These are phyloP conservation scores for Tenodera sinensis DNA, from an alignment of 2,888 invertebrate genomes.

Conservation along the genomic window DNA sequence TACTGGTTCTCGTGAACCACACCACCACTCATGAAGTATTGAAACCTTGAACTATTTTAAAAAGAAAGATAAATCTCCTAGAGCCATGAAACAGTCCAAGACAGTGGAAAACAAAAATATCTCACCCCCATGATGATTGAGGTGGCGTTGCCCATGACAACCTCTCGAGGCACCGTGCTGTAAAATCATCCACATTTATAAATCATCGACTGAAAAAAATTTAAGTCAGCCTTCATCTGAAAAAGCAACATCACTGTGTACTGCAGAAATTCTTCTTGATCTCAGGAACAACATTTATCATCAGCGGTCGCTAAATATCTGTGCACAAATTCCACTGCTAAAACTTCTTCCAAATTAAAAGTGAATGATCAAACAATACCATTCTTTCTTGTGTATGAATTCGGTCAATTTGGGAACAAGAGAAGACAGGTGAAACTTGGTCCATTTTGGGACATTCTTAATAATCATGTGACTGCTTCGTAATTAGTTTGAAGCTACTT, in stretches of 20 bases:
- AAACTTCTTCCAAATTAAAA: background rate
- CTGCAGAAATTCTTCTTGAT: background rate
- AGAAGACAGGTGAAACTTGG: background rate
- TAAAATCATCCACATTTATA: background rate
- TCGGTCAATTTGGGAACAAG: background rate
- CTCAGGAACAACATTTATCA: background rate
- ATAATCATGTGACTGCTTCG: background rate
- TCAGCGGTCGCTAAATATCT: background rate
- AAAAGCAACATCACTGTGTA: background rate
- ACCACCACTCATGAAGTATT: no score
- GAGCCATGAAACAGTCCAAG: constrained; percentile 56
- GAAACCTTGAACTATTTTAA: no score
- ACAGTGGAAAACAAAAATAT: constrained; percentile 71
- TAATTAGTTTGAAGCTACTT: background rate
- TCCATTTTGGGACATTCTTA: background rate
- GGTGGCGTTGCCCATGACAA: background rate
- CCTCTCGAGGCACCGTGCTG: background rate
- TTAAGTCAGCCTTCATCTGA: background rate
- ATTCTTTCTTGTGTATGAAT: background rate
- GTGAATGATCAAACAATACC: background rate
- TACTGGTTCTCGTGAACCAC: no score
- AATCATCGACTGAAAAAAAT: background rate
- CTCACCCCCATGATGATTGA: constrained; percentile 66
- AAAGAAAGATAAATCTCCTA: constrained; percentile 64
- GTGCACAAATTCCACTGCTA: background rate